Evolutionary conservation across 2,888 invertebrate genomes (phyloP).

Genomic region (Tineola bisselliella): DNA sequence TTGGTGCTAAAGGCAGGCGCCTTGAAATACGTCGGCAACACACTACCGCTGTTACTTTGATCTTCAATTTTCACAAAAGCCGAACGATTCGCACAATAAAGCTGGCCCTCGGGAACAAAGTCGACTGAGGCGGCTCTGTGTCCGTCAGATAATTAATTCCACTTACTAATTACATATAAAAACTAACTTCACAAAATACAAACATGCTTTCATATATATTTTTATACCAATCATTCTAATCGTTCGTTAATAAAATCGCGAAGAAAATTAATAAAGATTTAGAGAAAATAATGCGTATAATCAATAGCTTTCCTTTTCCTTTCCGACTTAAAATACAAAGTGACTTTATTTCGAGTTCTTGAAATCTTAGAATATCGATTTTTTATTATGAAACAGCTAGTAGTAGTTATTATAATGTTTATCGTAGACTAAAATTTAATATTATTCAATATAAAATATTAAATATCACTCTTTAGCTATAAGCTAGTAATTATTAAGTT

Average conservation of each 20-base stretch:
- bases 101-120: not conserved
- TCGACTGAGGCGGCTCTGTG: not conserved
- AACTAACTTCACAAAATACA: not conserved
- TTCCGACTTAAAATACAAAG: not conserved
- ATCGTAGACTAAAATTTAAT: not conserved
- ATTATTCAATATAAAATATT: too few species aligned
- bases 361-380: not conserved
- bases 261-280: not conserved
- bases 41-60: constrained; percentile 1
- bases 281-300: not conserved
- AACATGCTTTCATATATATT: too few species aligned
- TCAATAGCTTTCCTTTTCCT: not conserved
- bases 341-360: not conserved
- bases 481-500: too few species aligned
- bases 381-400: not conserved
- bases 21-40: constrained; percentile 9
- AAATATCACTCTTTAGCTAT: too few species aligned
- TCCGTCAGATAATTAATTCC: not conserved
- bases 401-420: not conserved
- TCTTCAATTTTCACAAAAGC: not conserved
- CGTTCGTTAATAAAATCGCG: not conserved
- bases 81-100: not conserved
- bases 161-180: not conserved
- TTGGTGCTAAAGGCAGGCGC: not conserved
- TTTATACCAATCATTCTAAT: too few species aligned